phyloP scores from a whole-genome alignment of 2,113 vertebrate species.

The Onychorhynchus coronatus region DNA sequence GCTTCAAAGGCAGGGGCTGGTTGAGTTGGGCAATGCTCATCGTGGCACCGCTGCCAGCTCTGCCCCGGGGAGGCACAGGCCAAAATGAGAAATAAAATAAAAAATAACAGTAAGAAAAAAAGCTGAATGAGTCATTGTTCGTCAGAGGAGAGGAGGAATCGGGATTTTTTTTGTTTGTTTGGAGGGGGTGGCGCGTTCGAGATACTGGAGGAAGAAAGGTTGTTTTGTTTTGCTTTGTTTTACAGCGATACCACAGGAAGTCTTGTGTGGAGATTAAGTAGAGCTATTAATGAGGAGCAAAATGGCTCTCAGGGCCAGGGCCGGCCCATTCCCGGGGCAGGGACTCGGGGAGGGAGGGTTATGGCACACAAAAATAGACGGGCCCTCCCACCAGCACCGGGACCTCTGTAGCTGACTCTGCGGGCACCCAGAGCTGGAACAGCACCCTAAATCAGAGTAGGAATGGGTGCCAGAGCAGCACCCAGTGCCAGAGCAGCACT shows the following conservation, averaged over 20 bases:
- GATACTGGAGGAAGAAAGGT: neutral
- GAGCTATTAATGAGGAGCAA: neutral
- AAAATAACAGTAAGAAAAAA: neutral
- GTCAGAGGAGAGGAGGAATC: neutral
- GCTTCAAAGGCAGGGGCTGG: neutral
- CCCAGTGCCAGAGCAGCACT: neutral
- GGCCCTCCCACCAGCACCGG: neutral
- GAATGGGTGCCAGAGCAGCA: neutral
- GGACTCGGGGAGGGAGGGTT: neutral
- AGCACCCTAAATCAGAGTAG: too few species aligned
- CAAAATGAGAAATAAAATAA: neutral
- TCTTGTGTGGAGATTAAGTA: neutral
- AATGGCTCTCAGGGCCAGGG: neutral
- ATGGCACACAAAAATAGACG: neutral
- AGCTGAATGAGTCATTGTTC: slow-evolving; percentile 28
- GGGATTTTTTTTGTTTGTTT: neutral
- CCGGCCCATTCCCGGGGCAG: rapidly evolving
- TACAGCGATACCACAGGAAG: slow-evolving; percentile 3
- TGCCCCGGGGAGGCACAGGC: neutral
- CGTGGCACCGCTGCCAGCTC: neutral
- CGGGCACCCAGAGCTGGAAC: too few species aligned
- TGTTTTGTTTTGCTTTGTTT: slow-evolving; percentile 45
- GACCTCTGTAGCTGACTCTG: neutral
- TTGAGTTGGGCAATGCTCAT: neutral
- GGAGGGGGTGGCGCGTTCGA: neutral